Evolutionary conservation across 30 jellyfish, hydroid and myxozoan genomes (phyloP).

Genomic region (Hydra vulgaris): DNA sequence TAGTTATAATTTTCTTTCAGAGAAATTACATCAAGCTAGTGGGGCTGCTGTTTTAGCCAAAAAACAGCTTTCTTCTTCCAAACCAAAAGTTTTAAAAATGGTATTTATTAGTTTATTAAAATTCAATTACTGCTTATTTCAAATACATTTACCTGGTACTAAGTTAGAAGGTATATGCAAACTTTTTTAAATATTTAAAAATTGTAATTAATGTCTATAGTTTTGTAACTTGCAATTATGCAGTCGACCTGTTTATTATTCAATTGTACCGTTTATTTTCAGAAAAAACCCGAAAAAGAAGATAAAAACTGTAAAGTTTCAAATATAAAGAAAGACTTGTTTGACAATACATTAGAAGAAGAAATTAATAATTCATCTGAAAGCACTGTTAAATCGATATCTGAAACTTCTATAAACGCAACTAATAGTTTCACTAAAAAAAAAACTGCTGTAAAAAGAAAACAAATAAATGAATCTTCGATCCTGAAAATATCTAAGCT

Average conservation of each 20-base stretch:
- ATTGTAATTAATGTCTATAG: no score
- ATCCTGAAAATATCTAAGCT: neutral
- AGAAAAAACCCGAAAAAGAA: slow-evolving; percentile 1
- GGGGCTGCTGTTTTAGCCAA: slow-evolving; percentile 95
- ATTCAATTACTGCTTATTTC: no score
- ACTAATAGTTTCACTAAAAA: neutral
- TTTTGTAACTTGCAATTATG: no score
- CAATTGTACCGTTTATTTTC: no score
- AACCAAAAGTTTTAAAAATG: slow-evolving; percentile 54
- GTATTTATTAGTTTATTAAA: slow-evolving; percentile 12
- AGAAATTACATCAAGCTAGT: slow-evolving; percentile 81
- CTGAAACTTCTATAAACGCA: neutral
- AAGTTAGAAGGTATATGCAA: no score
- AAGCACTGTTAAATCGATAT: neutral
- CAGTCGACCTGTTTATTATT: no score
- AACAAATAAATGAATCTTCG: neutral
- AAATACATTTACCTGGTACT: no score
- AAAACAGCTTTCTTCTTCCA: slow-evolving; percentile 53
- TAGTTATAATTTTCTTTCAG: slow-evolving; percentile 37
- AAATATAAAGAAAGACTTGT: neutral
- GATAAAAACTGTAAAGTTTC: neutral
- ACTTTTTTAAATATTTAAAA: no score
- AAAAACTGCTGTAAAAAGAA: slow-evolving; percentile 24
- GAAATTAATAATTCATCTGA: neutral
- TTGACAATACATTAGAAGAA: neutral